These are phyloP conservation scores for Patagioenas fasciata DNA, from an alignment of 2,113 vertebrate genomes.

Conservation along the genomic window DNA sequence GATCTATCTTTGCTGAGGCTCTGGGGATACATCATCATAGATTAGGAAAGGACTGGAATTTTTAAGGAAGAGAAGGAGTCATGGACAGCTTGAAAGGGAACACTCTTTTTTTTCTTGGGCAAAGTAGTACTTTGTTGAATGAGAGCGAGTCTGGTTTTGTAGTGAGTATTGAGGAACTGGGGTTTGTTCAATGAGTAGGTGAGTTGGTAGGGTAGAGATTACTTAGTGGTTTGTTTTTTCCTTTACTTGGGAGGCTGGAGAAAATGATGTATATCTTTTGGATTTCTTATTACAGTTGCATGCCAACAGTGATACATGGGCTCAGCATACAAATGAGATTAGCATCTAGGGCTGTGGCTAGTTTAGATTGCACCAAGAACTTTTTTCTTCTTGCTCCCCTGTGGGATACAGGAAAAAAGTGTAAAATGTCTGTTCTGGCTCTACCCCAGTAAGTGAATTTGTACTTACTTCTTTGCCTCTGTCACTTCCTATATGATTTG, in stretches of 20 bases:
- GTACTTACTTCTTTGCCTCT: not conserved
- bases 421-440: not conserved
- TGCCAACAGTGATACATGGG: not conserved
- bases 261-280: not conserved
- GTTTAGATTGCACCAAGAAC: not conserved
- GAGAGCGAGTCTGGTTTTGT: not conserved
- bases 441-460: not conserved
- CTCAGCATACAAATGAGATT: not conserved
- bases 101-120: not conserved
- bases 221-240: not conserved
- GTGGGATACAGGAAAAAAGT: not conserved
- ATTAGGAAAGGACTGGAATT: not conserved
- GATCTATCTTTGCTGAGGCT: not conserved
- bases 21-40: not conserved
- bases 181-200: not conserved
- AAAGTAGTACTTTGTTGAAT: not conserved
- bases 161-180: not conserved
- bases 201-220: not conserved
- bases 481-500: not conserved
- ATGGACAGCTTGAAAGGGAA: not conserved
- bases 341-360: not conserved
- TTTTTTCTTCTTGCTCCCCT: not conserved
- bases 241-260: not conserved
- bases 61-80: not conserved
- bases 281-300: slow-evolving; percentile 5